Evolutionary conservation across 2,797 vertebrate species (phyloP), one percentile per base, ranked within the genome.

Genomic region (Atherinosoma microstoma): DNA sequence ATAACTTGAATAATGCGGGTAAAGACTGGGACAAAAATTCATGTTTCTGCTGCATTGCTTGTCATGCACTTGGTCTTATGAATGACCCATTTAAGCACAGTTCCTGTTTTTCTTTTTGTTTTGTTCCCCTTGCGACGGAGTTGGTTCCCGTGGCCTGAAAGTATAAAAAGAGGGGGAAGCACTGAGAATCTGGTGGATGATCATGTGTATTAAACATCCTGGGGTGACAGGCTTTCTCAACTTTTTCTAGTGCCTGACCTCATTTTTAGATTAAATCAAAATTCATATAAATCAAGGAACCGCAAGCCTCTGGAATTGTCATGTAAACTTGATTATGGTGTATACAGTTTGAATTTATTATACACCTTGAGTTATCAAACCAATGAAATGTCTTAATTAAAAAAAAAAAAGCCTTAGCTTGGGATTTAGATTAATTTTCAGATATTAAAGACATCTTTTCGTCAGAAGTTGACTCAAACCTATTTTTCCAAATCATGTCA

Each of bases 21-120:
- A 82, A 58, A 70, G 36, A 68, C 73, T 78, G 83, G 81, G 76
- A 87, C 72, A 85, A 72, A 84, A 80, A 64, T 57, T 22, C 42
- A 49, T 84, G 73, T 84, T 90, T 88, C 78, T 54, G 47, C 64
- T 87, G 71, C 58, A 51, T 69, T 65, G 73, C 64, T 64, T 83
- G 87, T 92, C 87, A 88, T 81, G 85, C 87, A 84, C 72, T 82
- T n/a, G 82, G 86, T 90, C 88, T 90, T 90, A 88, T 91, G 88
- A 90, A 89, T 87, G 89, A 88, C 84, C 78, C 66, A 84, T 84
- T 92, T 84, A 80, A 73, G 70, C 61, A 89, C 66, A 83, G 72
- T 86, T 89, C 68, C 67, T 71, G 54, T 88, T 76, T 81, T 67
- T 89, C 83, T 38, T 42, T 42, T 40, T 40, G 0, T 40, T 42